Conservation (phyloP, 1,140 invertebrate genomes). For the Melanaphis sacchari region DNA sequence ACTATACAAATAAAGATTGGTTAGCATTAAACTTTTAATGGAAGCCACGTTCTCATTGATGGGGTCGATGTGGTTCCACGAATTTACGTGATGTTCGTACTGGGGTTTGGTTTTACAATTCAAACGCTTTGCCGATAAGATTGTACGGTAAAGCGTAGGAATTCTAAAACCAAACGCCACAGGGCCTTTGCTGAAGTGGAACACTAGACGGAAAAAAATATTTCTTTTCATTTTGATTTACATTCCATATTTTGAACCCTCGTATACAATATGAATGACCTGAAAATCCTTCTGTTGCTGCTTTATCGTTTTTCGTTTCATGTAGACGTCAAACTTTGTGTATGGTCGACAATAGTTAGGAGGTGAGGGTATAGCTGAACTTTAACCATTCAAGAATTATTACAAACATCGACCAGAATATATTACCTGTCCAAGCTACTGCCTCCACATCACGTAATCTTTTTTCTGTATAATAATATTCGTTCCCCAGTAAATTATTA, state of each 20-base stretch:
- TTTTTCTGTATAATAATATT: background rate
- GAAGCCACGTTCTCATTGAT: background rate
- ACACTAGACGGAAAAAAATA: background rate
- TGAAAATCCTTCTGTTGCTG: background rate
- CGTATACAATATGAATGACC: slow-evolving; percentile 24
- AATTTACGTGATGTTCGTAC: slow-evolving; percentile 3
- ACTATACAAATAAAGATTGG: background rate
- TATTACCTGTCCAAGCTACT: slow-evolving; percentile 25
- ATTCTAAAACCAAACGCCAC: slow-evolving; percentile 71
- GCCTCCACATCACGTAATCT: background rate
- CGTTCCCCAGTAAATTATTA: slow-evolving; percentile 33
- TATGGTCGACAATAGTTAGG: background rate
- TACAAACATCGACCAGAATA: slow-evolving; percentile 5
- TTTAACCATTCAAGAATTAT: slow-evolving; percentile 32
- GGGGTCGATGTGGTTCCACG: background rate
- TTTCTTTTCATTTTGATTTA: background rate
- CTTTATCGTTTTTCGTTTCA: slow-evolving; percentile 26
- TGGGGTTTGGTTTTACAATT: slow-evolving; percentile 74
- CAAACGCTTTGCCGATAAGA: slow-evolving; percentile 76
- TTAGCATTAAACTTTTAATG: background rate
- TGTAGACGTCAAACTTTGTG: background rate
- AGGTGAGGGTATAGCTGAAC: background rate
- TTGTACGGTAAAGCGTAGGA: slow-evolving; percentile 78
- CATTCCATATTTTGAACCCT: slow-evolving; percentile 14
- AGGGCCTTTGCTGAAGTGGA: background rate